Evolutionary conservation across 2,113 vertebrate species (phyloP).

Genomic region (Lycocorax pyrrhopterus): DNA sequence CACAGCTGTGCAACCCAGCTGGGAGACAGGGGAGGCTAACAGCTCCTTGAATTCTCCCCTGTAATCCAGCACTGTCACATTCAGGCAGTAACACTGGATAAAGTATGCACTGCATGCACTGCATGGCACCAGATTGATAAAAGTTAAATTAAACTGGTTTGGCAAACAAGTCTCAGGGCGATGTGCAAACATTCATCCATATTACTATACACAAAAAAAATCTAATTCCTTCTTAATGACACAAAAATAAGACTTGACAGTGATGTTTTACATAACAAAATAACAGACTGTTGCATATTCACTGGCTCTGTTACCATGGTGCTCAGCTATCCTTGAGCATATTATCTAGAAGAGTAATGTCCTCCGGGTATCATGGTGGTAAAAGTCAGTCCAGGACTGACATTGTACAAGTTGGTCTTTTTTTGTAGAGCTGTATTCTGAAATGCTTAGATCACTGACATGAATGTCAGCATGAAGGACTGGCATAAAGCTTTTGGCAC

Average conservation of each 20-base stretch:
- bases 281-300: conserved; percentile 17
- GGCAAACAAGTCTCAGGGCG: not conserved
- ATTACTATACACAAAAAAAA: not conserved
- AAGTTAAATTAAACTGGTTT: not conserved
- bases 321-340: not conserved
- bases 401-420: accelerated
- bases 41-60: not conserved
- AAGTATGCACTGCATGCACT: not conserved
- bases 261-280: conserved; percentile 30
- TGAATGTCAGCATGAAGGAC: not conserved
- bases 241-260: not conserved
- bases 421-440: not conserved
- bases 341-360: not conserved
- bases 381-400: not conserved
- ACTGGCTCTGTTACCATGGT: conserved; percentile 26
- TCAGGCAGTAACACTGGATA: not conserved
- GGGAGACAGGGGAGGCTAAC: not conserved
- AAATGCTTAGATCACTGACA: not conserved
- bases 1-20: not conserved
- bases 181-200: not conserved
- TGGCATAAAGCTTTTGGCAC: not conserved
- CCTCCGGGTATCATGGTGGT: not conserved
- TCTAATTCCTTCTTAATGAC: not conserved
- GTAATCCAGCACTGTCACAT: not conserved
- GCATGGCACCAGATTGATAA: not conserved